Evolutionary conservation across 2,797 vertebrate species (phyloP).

Genomic region (Acanthis flammea): DNA sequence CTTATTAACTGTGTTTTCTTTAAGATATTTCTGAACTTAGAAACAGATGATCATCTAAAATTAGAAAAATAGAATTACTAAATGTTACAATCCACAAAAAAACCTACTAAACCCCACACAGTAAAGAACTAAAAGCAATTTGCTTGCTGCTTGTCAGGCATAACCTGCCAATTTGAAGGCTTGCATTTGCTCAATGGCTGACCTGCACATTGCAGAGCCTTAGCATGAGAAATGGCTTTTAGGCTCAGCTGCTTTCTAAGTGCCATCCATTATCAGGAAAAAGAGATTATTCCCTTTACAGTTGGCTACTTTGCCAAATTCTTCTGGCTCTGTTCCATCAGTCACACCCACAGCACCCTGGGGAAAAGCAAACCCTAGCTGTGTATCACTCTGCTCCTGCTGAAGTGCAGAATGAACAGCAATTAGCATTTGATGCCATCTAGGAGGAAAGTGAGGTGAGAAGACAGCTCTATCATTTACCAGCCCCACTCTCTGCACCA

Average conservation of each 20-base stretch:
- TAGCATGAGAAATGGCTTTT: constrained; percentile 24
- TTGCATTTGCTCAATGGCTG: not conserved
- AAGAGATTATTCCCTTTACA: constrained; percentile 37
- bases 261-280: constrained; percentile 35
- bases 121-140: not conserved
- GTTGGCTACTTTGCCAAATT: not conserved
- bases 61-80: not conserved
- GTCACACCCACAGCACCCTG: not conserved
- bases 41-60: not conserved
- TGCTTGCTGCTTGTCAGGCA: not conserved
- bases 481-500: not conserved
- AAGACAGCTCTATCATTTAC: not conserved
- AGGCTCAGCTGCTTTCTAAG: constrained; percentile 22
- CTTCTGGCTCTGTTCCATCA: not conserved
- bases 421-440: not conserved
- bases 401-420: not conserved
- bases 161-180: not conserved
- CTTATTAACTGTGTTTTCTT: not conserved
- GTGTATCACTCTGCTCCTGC: not conserved
- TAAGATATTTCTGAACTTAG: not conserved
- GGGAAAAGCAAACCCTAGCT: not conserved
- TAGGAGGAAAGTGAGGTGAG: not conserved
- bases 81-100: not conserved
- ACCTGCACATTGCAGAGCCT: not conserved
- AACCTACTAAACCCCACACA: not conserved